phyloP scores from a whole-genome alignment of 2,888 invertebrate genomes.

The Andricus curvator region DNA sequence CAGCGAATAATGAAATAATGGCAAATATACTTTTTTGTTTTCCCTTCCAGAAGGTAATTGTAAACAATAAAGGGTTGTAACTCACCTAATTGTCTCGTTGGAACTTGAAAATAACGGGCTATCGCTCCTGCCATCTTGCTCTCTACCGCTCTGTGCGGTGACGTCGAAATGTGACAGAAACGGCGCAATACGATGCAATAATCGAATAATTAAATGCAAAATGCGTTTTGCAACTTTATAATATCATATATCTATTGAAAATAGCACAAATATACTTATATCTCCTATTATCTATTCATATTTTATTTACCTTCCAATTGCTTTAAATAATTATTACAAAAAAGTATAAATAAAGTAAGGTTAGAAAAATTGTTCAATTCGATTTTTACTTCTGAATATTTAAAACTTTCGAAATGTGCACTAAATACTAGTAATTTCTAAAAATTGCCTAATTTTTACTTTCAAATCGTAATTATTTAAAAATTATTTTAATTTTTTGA shows the following conservation, averaged over 20 bases:
- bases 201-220: background rate
- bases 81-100: slow-evolving; percentile 84
- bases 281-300: background rate
- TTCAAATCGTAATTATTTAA: too few relatives aligned
- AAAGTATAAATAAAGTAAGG: too few relatives aligned
- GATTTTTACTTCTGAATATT: too few relatives aligned
- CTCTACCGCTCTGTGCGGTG: slow-evolving; percentile 42
- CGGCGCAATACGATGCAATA: background rate
- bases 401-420: too few relatives aligned
- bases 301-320: background rate
- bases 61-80: slow-evolving; percentile 56
- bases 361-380: too few relatives aligned
- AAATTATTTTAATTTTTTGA: too few relatives aligned
- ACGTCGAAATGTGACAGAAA: slow-evolving; percentile 1
- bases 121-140: slow-evolving; percentile 87
- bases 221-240: background rate
- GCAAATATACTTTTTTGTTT: background rate
- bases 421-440: too few relatives aligned
- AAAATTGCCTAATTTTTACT: too few relatives aligned
- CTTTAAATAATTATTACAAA: too few relatives aligned
- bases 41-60: background rate
- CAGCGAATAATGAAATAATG: background rate
- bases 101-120: slow-evolving; percentile 83
- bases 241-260: background rate
- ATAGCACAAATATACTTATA: background rate